These are phyloP conservation scores for Calidris pugnax DNA, from an alignment of 2,113 vertebrate species.

Conservation along the genomic window DNA sequence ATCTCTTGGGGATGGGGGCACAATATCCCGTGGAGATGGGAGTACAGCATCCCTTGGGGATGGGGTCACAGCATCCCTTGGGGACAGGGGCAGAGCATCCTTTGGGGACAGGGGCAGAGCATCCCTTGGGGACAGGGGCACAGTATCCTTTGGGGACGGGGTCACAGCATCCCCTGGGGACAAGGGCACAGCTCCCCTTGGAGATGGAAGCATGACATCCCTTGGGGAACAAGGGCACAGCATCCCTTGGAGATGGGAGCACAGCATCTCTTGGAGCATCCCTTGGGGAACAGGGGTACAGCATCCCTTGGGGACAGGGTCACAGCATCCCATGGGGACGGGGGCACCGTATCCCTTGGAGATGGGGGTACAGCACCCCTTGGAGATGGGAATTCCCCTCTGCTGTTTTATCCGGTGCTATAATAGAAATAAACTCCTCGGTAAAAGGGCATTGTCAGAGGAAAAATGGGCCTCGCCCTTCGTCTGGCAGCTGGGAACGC, in stretches of 20 bases:
- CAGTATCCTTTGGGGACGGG: not conserved
- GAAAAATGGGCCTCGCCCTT: not conserved
- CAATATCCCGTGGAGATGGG: accelerated
- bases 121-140: too few relatives aligned
- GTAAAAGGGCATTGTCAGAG: conserved; percentile 7
- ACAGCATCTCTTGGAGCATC: too few relatives aligned
- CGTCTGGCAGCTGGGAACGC: conserved; percentile 9
- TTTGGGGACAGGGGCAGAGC: too few relatives aligned
- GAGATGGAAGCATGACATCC: not conserved
- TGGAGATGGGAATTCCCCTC: too few relatives aligned
- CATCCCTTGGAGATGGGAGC: too few relatives aligned
- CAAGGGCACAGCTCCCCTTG: accelerated
- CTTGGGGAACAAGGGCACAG: too few relatives aligned
- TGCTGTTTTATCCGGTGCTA: not conserved
- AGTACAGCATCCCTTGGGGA: not conserved
- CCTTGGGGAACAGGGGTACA: too few relatives aligned
- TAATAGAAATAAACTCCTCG: not conserved
- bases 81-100: too few relatives aligned
- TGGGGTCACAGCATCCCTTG: not conserved
- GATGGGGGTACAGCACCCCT: too few relatives aligned
- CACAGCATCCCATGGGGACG: too few relatives aligned
- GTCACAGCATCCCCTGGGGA: not conserved
- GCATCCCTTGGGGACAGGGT: too few relatives aligned
- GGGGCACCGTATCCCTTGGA: too few relatives aligned
- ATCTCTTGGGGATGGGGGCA: not conserved